Conservation (phyloP, 2,113 vertebrate genomes). For the Lepus americanus region DNA sequence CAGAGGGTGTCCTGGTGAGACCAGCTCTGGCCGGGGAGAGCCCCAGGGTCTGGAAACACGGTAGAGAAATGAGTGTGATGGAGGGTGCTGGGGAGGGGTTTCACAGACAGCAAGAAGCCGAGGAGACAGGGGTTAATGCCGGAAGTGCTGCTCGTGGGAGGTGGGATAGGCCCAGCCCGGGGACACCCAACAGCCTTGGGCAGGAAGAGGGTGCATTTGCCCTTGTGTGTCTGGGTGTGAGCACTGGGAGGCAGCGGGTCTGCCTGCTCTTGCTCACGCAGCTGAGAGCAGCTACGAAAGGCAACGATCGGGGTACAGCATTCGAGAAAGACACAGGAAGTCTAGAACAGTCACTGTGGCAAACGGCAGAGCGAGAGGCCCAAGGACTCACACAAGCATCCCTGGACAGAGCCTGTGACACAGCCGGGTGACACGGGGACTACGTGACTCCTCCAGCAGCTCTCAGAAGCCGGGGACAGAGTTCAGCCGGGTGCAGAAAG, state of each 20-base stretch:
- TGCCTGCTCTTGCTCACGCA: neutral
- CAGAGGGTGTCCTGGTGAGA: neutral
- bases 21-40: neutral
- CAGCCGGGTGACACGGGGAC: neutral
- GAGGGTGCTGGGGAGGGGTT: neutral
- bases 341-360: neutral
- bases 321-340: neutral
- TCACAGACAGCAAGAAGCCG: rapidly evolving
- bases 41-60: rapidly evolving
- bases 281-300: neutral
- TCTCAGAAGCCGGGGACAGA: neutral
- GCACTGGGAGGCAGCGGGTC: no score
- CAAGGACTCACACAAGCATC: no score
- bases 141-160: neutral
- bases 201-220: neutral
- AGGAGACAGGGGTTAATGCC: neutral
- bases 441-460: neutral
- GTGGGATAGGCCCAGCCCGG: neutral
- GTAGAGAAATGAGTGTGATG: neutral
- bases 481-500: neutral
- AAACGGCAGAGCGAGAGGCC: neutral
- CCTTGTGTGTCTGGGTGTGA: neutral
- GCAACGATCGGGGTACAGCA: rapidly evolving
- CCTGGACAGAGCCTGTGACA: neutral
- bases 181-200: neutral